A percentile compares a stretch with the other conserved stretches of the same genome.
These are phyloP conservation scores for Lutraria lutraria DNA, from an alignment of 2,888 invertebrate species.

Conservation along the genomic window DNA sequence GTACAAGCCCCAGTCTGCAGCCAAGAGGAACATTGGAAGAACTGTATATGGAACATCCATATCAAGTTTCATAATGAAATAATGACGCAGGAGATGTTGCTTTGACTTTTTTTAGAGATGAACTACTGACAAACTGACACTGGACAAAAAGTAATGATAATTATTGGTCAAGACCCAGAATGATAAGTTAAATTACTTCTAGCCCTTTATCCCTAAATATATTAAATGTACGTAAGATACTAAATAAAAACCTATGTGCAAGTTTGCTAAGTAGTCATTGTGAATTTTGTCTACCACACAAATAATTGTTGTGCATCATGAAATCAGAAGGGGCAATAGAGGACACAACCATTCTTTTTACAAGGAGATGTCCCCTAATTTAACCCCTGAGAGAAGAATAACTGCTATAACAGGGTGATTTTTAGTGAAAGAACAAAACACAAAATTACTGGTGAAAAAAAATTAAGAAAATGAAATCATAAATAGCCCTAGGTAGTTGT, in stretches of 20 bases:
- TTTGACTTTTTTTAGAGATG: too few relatives aligned
- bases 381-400: conserved; percentile 5
- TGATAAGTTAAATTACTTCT: too few relatives aligned
- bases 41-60: too few relatives aligned
- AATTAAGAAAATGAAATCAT: conserved; percentile 9
- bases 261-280: background rate
- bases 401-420: conserved; percentile 11
- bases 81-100: too few relatives aligned
- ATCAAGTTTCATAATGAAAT: too few relatives aligned
- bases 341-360: background rate
- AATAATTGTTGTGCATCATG: conserved; percentile 22
- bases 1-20: too few relatives aligned
- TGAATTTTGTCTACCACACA: conserved; percentile 18
- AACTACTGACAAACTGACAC: too few relatives aligned
- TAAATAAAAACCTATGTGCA: background rate
- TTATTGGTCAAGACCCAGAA: too few relatives aligned
- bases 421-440: background rate
- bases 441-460: conserved; percentile 7
- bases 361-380: conserved; percentile 12
- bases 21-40: too few relatives aligned
- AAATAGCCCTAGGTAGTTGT: background rate
- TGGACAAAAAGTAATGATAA: too few relatives aligned
- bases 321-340: background rate
- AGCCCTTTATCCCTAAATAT: background rate
- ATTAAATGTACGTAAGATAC: background rate